Evolutionary conservation across 2,888 invertebrate genomes (phyloP).

Genomic region (Meteorus colon): DNA sequence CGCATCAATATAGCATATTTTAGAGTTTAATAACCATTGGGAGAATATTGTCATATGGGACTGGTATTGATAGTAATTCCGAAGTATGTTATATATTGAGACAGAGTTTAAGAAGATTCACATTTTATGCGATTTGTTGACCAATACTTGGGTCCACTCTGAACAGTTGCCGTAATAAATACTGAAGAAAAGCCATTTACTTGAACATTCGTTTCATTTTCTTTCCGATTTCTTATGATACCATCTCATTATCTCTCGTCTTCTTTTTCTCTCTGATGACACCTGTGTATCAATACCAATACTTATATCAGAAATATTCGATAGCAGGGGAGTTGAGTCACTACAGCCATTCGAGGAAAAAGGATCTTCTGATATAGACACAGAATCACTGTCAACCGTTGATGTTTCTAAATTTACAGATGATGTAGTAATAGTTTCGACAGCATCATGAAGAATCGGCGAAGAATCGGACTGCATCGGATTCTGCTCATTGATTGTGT

Average conservation of each 20-base stretch:
- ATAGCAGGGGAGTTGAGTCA: not conserved
- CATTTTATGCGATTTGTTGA: no score
- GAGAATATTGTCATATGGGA: no score
- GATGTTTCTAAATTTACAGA: not conserved
- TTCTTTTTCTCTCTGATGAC: not conserved
- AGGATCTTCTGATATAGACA: not conserved
- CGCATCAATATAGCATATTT: no score
- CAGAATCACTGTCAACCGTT: not conserved
- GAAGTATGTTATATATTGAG: no score
- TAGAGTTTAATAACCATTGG: no score
- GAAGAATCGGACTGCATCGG: not conserved
- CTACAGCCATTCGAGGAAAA: not conserved
- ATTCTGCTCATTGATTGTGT: conserved; percentile 60
- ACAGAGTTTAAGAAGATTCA: no score
- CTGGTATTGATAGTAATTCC: no score
- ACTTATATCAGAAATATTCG: not conserved
- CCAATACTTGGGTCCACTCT: no score
- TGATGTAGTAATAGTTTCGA: not conserved
- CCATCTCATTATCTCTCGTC: not conserved
- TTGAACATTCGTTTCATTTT: not conserved
- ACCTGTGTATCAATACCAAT: not conserved
- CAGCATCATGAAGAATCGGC: not conserved
- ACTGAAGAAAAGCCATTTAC: not conserved
- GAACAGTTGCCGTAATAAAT: no score
- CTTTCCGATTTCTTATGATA: not conserved